Evolutionary conservation across 2,888 invertebrate genomes (phyloP), one percentile per base, ranked within the genome.

Genomic region (Caenorhabditis afra): DNA sequence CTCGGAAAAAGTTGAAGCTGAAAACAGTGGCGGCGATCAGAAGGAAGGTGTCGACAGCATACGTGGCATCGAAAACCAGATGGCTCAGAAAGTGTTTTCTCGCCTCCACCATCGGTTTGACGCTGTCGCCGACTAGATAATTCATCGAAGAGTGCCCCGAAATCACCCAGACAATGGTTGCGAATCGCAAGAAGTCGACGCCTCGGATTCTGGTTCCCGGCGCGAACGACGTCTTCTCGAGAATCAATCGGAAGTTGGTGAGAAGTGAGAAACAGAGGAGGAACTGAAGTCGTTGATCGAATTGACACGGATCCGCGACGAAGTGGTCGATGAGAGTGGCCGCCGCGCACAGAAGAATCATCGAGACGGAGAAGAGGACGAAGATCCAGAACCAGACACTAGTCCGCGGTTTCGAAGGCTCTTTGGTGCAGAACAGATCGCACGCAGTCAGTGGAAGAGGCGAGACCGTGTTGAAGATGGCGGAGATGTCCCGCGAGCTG

Each of bases 21-120:
- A 87, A 20, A 1, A 87, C 57, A 12, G 85, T 53, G 16, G 84
- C 87, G n/a, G 82, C 76, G 16, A 85, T 35, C 29, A 67, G 47
- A 64, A 87, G 83, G 65, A 87, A 87, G 0, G 86, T 82, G 47
- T 87, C 87, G 1, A 87, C 86, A 7, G 84, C 70, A 45, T 83
- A 78, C 3, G 64, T 57, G 5, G 84, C 79, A 49, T 84, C 83
- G n/a, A 66, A 35, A 8, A 82, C 50, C 4, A 67, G 12, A 49
- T 75, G 75, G 49, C 29, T 47, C 47, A 18, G 18, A 2, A 67
- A 47, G 20, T 67, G 7, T 5, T 62, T 23, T n/a, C 23, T 12
- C 10, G 44, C 12, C 2, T 29, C 53, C 1, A 57, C 7, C 8
- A 75, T n/a, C 7, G 23, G 7, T 7, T 53, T 47, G 3, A 67